Base-by-base conservation (phyloP, 2,888 invertebrate genomes). In the Steinernema hermaphroditum region DNA sequence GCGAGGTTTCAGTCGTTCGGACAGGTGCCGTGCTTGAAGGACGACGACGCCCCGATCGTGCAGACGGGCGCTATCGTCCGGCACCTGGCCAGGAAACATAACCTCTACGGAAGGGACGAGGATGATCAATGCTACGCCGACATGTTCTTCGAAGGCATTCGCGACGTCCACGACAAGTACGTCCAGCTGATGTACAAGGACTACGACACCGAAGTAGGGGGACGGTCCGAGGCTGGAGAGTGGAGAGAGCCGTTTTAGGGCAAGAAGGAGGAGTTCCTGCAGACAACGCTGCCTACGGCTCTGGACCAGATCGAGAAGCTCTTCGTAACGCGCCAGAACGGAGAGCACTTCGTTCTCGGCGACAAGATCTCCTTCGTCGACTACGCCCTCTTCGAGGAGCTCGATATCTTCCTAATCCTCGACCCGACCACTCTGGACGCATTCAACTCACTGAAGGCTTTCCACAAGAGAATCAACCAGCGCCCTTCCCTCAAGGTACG, bases 301-400 rank as follows among this genome's bases (percentile, higher is more conserved):
- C 73, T 79, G 43, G 77, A 57, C 0, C 74, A 71, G 27, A 37
- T 82, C 32, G 81, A 81, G 74, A 75, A 77, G 27, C 78, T 82
- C 44, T 74, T 82, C 72, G 76, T 76, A 50, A 77, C 74, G 27
- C 76, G 77, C 72, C 74, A 73, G 41, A 76, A 78, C 68, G 82
- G 80, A 68, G 78, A 79, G 71, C 76, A 77, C 57, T 81, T 74
- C 71, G 78, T 81, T 0, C 74, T 76, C 37, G 81, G 81, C 6
- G 78, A 78, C 44, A 77, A 80, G 70, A 74, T 80, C 71, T 75
- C 76, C 57, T 83, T 76, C 74, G 82, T 81, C 1, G 83, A 83
- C 74, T 84, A 83, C 73, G 73, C 76, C 14, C 72, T 82, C 24
- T 83, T 79, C 78, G 84, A 84, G 71, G 79, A 80, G 70, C 78